Percentiles rank a stretch among this genome's conserved stretches.
Conservation (phyloP, 2,113 vertebrate species). For the Bufo gargarizans region DNA sequence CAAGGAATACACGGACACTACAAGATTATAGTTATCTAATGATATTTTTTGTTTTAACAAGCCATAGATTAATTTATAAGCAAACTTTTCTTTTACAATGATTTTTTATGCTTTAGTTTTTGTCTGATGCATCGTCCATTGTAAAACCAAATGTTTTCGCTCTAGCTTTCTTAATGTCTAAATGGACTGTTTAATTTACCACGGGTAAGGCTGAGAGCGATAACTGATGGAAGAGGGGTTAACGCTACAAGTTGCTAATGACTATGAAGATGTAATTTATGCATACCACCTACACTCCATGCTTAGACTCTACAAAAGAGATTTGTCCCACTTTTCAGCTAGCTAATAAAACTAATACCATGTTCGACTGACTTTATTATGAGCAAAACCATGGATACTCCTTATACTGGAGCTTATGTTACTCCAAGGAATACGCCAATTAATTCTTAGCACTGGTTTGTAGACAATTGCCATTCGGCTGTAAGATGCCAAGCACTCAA, state of each 20-base stretch:
- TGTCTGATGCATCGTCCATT: neutral
- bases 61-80: neutral
- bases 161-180: neutral
- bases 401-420: constrained; percentile 26
- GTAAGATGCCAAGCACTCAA: constrained; percentile 57
- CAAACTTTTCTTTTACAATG: neutral
- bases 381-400: constrained; percentile 35
- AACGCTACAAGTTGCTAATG: constrained; percentile 9
- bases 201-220: neutral
- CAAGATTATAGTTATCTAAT: neutral
- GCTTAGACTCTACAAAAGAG: neutral
- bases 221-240: neutral
- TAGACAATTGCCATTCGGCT: neutral
- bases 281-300: neutral
- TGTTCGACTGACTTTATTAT: constrained; percentile 31
- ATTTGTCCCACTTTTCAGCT: constrained; percentile 29
- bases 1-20: neutral
- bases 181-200: neutral
- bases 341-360: constrained; percentile 36
- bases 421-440: constrained; percentile 52
- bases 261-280: constrained; percentile 15
- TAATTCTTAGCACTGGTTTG: constrained; percentile 39
- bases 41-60: neutral
- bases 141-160: neutral
- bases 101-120: neutral